Conservation (phyloP, 2,888 invertebrate genomes). For the Eupithecia dodoneata region DNA sequence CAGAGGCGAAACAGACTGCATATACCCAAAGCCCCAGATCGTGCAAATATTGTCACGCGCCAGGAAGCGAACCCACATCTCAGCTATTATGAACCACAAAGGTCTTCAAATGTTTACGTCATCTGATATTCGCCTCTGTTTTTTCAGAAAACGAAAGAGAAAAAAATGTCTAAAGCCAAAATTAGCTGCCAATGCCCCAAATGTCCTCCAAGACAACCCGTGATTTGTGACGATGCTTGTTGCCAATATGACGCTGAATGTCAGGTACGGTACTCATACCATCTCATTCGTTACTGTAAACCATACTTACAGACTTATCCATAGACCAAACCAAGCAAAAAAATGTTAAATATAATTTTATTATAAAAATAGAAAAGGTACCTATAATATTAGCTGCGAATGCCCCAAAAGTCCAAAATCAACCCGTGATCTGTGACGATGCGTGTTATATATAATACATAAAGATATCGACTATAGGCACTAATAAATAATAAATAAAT, state of each 20-base stretch:
- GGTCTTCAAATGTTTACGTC: not conserved
- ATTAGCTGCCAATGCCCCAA: not conserved
- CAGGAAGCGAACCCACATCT: not conserved
- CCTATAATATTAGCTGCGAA: too few species aligned
- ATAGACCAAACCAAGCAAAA: too few species aligned
- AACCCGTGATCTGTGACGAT: too few species aligned
- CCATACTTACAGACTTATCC: too few species aligned
- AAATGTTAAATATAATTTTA: too few species aligned
- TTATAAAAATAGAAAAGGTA: too few species aligned
- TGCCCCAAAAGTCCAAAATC: too few species aligned
- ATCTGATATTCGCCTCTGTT: constrained; percentile 3
- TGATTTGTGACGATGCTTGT: not conserved
- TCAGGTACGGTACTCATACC: not conserved
- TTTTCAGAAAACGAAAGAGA: not conserved
- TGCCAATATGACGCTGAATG: not conserved
- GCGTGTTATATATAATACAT: too few species aligned
- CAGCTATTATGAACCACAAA: not conserved
- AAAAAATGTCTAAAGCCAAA: not conserved
- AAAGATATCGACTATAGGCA: too few species aligned
- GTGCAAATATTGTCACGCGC: not conserved
- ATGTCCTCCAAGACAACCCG: not conserved
- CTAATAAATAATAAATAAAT: too few species aligned
- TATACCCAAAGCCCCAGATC: not conserved
- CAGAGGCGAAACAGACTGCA: not conserved
- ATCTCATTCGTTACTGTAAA: too few species aligned